Evolutionary conservation across 2,797 vertebrate genomes (phyloP), one percentile per base, ranked within the genome.

Genomic region (Rachycentron canadum): DNA sequence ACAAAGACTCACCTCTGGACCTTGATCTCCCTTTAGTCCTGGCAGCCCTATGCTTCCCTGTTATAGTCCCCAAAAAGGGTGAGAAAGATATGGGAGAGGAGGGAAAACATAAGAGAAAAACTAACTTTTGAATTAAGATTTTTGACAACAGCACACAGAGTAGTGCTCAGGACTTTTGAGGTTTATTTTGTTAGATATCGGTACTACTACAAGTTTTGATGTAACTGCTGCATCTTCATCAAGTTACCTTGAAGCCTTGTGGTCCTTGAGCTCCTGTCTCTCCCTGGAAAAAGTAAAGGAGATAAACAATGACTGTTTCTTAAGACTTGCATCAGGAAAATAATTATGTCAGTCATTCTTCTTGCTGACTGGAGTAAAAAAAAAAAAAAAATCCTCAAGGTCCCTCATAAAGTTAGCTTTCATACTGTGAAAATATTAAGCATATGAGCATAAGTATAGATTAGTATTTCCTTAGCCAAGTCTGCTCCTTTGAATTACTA

Each of bases 201-300:
- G 26, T 65, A 43, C n/a, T 81, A n/a, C n/a, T n/a, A n/a, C 11
- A 79, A 73, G 53, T 56, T 75, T 78, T 67, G 61, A 36, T 83
- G 57, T 34, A 45, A 77, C 60, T 38, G 25, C n/a, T 52, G 28
- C 60, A 62, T 72, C 62, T 73, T 73, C 40, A 78, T 78, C 47
- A 66, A 56, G 78, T 94, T 96, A 97, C 97, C 96, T 97, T 97
- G 68, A 94, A 76, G 84, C 97, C 97, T 87, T 92, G 95, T 1
- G 79, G 91, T 85, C 96, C 96, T 74, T 93, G 92, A 86, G 91
- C 55, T 80, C 96, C 96, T 78, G 57, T 92, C 85, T 96, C 94
- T 71, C 96, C 97, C 97, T 98, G 88, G 36, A 81, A 69, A 82
- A 83, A 61, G 41, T 28, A 68, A 74, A 85, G 45, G 32, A 85